phyloP scores from a whole-genome alignment of 1,140 invertebrate species.

The Caenorhabditis brenneri region DNA sequence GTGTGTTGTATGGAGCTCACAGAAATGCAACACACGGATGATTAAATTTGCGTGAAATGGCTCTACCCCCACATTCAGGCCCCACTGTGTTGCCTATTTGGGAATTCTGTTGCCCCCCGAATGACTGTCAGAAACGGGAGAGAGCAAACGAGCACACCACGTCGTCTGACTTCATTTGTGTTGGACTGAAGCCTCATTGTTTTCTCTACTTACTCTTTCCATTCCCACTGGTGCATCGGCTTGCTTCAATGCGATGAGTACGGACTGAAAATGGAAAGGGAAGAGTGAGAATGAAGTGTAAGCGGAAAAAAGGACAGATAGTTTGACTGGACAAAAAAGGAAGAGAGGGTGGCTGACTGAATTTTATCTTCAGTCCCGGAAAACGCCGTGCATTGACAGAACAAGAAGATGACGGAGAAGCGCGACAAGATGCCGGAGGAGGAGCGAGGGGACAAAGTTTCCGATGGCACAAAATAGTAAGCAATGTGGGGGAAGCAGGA shows the following conservation, averaged over 20 bases:
- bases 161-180: not conserved
- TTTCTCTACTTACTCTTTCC: conserved; percentile 33
- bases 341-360: not conserved
- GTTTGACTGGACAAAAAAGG: conserved; percentile 12
- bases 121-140: not conserved
- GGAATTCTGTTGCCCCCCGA: not conserved
- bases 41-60: conserved; percentile 41
- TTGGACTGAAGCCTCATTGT: not conserved
- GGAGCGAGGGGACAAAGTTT: conserved; percentile 25
- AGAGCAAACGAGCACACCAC: not conserved
- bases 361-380: not conserved
- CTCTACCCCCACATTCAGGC: conserved; percentile 7
- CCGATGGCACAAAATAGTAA: conserved; percentile 37
- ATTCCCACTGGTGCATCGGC: conserved; percentile 36
- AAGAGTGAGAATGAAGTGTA: not conserved
- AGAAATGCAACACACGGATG: conserved; percentile 38
- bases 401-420: conserved; percentile 19
- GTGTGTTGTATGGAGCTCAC: not conserved
- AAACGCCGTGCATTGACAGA: not conserved
- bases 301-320: conserved; percentile 18
- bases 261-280: conserved; percentile 15
- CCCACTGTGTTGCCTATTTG: not conserved
- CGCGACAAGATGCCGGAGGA: conserved; percentile 28
- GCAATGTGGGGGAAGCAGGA: not conserved
- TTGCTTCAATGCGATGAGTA: conserved; percentile 34